Percentiles rank a stretch among this genome's conserved stretches.
Evolutionary conservation across 2,113 vertebrate genomes (phyloP).

Genomic region (Isurus oxyrinchus): DNA sequence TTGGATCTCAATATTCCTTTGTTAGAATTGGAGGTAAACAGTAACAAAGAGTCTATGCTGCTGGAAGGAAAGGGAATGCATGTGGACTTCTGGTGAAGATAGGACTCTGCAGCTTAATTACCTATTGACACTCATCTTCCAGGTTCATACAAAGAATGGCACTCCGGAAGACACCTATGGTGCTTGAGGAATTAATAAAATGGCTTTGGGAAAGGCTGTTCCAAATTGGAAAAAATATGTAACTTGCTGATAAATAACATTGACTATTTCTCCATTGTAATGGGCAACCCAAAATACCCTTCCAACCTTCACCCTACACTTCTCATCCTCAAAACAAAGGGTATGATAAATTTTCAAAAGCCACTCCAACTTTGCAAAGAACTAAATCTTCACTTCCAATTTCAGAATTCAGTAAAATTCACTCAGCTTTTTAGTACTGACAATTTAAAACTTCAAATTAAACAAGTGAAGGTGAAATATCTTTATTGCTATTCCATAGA

Average conservation of each 20-base stretch:
- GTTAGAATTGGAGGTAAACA: too few relatives aligned
- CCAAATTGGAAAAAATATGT: neutral
- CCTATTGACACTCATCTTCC: neutral
- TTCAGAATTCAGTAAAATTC: neutral
- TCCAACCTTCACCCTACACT: neutral
- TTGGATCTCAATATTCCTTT: too few relatives aligned
- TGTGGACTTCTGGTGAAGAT: neutral
- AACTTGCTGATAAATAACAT: neutral
- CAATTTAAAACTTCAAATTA: neutral
- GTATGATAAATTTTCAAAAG: neutral
- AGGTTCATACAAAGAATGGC: neutral
- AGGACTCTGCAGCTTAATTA: neutral
- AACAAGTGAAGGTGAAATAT: neutral
- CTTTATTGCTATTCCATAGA: neutral
- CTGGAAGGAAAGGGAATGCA: neutral
- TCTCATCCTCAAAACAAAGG: neutral
- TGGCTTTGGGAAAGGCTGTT: neutral
- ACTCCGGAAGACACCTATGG: neutral
- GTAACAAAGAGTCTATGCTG: neutral
- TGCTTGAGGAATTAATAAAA: neutral
- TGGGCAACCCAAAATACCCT: neutral
- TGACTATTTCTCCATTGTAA: neutral
- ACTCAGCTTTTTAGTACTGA: neutral
- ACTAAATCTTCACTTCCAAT: neutral
- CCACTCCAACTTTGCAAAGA: neutral